Evolutionary conservation across 2,113 vertebrate species (phyloP), one percentile per base, ranked within the genome.

Genomic region (Ophthalmotilapia sp.): DNA sequence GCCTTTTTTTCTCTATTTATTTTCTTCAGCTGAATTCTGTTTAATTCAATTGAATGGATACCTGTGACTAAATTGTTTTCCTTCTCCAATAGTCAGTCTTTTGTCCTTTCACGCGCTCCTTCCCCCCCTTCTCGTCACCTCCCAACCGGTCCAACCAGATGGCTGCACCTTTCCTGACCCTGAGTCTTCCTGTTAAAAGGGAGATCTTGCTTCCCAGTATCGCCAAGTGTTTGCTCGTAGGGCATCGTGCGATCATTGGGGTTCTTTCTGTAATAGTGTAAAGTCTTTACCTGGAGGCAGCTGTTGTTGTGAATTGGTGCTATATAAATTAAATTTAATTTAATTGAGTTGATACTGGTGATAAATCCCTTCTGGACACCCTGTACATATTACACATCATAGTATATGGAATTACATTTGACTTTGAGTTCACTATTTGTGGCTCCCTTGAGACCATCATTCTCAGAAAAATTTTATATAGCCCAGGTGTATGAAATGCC

Each of bases 51-150:
- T 42, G 12, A 70, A 42, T 9, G 8, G 12, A 2, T 70, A 40
- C 65, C 6, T 42, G 38, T 70, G 38, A 40, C 19, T 21, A 40
- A 68, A 68, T 23, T 23, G 38, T 70, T 38, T 38, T 65, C 17
- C 19, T 14, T 42, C 38, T 70, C 38, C 7, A 1, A 70, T 70
- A 42, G 12, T 9, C n/a, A 42, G 3, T 23, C 36, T 70, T 42
- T 70, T 42, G 65, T 14, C n/a, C 19, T 40, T 40, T 40, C 62
- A 40, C 0, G 1, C 6, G 11, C 11, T 5, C 11, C 58, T 5
- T 1, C 2, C 0, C 3, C 36, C 11, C 5, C 1, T 1, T 17
- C 40, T 10, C 40, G 0, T 47, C 23, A 47, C 68, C 68, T 47
- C 14, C 23, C 21, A 75, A 29, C 14, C 6, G 0, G 9, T 75